Conservation (phyloP, 2,113 vertebrate genomes). For the Caranx ignobilis region DNA sequence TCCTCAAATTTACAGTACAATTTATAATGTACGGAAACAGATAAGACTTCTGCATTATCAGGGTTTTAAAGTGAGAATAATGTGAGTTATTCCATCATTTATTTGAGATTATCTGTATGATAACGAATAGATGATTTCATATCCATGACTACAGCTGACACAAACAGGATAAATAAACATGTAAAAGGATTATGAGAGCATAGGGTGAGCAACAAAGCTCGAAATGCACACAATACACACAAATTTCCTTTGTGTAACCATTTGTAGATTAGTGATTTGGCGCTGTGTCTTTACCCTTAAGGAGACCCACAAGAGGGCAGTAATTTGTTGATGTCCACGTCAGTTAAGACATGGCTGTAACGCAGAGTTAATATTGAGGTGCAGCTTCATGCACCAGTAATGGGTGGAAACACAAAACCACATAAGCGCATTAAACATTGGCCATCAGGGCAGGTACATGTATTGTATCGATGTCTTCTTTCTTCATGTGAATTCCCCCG, state of each 20-base stretch:
- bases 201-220: conserved; percentile 6
- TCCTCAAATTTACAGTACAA: conserved; percentile 8
- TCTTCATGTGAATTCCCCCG: not conserved
- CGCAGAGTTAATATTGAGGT: conserved; percentile 20
- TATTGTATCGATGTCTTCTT: conserved; percentile 4
- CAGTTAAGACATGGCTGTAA: conserved; percentile 33
- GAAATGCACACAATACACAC: conserved; percentile 13
- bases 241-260: conserved; percentile 8
- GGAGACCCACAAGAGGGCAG: conserved; percentile 72
- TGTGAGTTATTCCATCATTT: conserved; percentile 10
- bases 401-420: conserved; percentile 28
- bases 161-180: conserved; percentile 24
- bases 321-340: conserved; percentile 52
- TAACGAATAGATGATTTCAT: conserved; percentile 23
- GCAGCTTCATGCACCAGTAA: conserved; percentile 28
- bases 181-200: conserved; percentile 25
- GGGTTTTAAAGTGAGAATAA: conserved; percentile 42
- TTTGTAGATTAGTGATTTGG: conserved; percentile 4
- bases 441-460: conserved; percentile 12
- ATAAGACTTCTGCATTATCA: conserved; percentile 27
- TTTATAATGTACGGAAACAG: conserved; percentile 18
- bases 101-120: conserved; percentile 34
- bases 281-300: conserved; percentile 19
- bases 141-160: conserved; percentile 14
- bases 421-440: conserved; percentile 9